Evolutionary conservation across 2,113 vertebrate genomes (phyloP), one percentile per base, ranked within the genome.

Genomic region (Thinocorus orbignyianus): DNA sequence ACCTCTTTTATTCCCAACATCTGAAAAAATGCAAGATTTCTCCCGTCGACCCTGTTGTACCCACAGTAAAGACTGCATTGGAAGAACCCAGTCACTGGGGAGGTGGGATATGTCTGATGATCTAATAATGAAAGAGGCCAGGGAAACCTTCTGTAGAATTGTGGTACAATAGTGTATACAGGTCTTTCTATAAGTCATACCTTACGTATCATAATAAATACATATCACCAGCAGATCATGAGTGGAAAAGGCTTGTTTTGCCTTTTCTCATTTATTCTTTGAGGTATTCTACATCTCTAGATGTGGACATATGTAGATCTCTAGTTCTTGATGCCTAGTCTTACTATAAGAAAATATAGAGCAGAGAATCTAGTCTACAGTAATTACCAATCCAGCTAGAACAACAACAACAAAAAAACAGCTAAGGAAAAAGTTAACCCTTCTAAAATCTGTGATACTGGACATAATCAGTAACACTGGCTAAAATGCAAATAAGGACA

Each of bases 191-290:
- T 12, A 64, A 88, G 31, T 46, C 42, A 39, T 18, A 20, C 28
- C 37, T 94, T 22, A 11, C 37, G 10, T 15, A 46, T 28, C 46
- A 86, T 0, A 44, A 66, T 80, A 81, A 35, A n/a, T n/a, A n/a
- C n/a, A n/a, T n/a, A n/a, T n/a, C 70, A 49, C 39, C 28, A 64
- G 13, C 46, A 58, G 55, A 65, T 33, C 17, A 22, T 19, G 46
- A 24, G 33, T 51, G 54, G 85, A 20, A 82, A 95, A 80, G 30
- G 66, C 15, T 93, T 15, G 17, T 81, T 95, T 95, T 85, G 39
- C 23, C 37, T 69, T 65, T 54, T 68, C 35, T 85, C 62, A 82
- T 69, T 91, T 91, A 61, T 62, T 82, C 60, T 72, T 76, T 1
- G 0, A 14, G 58, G 22, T 71, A 11, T 64, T 80, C 39, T 41